phyloP scores from a whole-genome alignment of 2,113 vertebrate species.

The Mustela nigripes region DNA sequence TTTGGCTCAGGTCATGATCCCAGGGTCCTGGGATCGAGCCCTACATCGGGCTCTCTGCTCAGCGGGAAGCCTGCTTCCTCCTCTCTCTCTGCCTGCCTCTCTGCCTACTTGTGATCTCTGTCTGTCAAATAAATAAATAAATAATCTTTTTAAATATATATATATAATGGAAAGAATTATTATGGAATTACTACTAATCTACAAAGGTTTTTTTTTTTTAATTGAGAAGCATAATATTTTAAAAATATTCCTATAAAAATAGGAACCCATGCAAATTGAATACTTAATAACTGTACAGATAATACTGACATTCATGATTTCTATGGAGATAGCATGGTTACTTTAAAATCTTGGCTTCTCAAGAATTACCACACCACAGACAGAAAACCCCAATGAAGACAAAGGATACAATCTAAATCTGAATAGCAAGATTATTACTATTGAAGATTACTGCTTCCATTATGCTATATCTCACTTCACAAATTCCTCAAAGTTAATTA shows the following conservation, averaged over 20 bases:
- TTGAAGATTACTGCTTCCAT: background rate
- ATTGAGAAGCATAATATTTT: background rate
- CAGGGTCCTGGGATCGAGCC: no score
- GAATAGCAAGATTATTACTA: background rate
- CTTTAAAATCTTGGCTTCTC: background rate
- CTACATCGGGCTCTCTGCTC: no score
- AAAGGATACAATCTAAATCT: background rate
- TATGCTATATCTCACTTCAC: background rate
- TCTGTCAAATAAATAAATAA: no score
- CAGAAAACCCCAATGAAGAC: background rate
- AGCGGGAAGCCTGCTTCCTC: no score
- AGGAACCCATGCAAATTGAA: background rate
- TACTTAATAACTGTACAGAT: background rate
- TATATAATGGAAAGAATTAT: background rate
- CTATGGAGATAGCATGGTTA: background rate
- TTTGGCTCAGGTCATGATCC: no score
- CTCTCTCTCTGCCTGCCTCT: no score
- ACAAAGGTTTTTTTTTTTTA: background rate
- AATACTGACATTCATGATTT: background rate
- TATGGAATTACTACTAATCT: background rate
- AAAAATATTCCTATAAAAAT: background rate
- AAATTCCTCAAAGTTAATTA: conserved; percentile 51
- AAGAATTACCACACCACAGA: background rate
- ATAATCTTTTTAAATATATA: background rate
- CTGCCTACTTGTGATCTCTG: no score